phyloP scores from a whole-genome alignment of 2,113 vertebrate species.

The Mus spicilegus region DNA sequence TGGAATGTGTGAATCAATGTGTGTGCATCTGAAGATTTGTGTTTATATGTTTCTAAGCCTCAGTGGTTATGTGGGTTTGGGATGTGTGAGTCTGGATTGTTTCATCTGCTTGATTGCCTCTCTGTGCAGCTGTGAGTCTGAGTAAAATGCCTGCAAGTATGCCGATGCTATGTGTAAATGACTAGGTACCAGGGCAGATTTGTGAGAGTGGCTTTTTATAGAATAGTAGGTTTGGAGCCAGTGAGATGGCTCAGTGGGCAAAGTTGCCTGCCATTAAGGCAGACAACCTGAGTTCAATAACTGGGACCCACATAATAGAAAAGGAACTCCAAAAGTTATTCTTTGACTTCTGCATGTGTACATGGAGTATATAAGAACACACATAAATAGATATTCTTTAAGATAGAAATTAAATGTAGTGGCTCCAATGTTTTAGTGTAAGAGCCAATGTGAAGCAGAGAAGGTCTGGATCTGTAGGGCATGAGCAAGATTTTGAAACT shows the following conservation, averaged over 20 bases:
- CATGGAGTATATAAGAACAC: not conserved
- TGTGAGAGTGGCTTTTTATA: slow-evolving; percentile 15
- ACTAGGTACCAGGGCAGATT: slow-evolving; percentile 19
- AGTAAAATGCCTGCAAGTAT: not conserved
- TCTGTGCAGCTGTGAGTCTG: slow-evolving; percentile 13
- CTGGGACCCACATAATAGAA: not conserved
- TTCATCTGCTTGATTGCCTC: slow-evolving; percentile 42
- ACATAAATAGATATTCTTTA: not conserved
- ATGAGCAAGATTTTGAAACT: not conserved
- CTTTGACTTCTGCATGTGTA: not conserved
- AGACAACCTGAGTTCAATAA: not conserved
- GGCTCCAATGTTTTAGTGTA: slow-evolving; percentile 31
- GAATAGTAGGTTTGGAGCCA: not conserved
- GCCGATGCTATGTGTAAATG: not conserved
- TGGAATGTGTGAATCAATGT: slow-evolving; percentile 29
- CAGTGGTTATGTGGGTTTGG: not conserved
- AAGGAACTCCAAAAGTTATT: not conserved
- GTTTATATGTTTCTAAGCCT: slow-evolving; percentile 36
- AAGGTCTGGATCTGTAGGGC: slow-evolving; percentile 21
- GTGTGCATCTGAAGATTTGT: slow-evolving; percentile 8
- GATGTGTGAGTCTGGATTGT: slow-evolving; percentile 20
- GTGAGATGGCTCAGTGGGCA: not conserved
- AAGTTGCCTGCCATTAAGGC: not conserved
- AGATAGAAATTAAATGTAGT: not conserved
- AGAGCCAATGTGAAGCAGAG: not conserved